Percentiles rank a stretch among this genome's conserved stretches.
Conservation (phyloP, 2,113 vertebrate genomes). For the Coptodon bakossiorum region DNA sequence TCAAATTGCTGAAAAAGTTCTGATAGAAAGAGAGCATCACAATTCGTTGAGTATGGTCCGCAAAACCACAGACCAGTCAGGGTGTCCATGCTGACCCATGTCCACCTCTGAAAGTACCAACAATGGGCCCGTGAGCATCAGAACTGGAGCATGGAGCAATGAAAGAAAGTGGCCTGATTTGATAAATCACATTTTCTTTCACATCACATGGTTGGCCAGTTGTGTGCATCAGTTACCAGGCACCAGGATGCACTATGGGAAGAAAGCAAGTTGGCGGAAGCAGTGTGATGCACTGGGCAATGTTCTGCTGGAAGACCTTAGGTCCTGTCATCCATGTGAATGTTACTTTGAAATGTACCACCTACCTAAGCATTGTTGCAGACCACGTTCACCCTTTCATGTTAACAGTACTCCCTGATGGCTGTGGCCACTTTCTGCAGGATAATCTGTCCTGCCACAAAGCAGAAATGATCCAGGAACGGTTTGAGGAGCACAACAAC, state of each 20-base stretch:
- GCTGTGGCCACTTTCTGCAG: not conserved
- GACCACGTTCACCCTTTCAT: not conserved
- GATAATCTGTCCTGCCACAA: not conserved
- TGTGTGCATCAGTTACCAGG: not conserved
- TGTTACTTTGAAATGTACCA: not conserved
- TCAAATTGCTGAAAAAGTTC: not conserved
- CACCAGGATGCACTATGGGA: not conserved
- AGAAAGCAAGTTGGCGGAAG: accelerated
- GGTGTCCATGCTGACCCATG: not conserved
- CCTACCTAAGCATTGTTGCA: not conserved
- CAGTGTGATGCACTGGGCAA: not conserved
- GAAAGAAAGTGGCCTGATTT: not conserved
- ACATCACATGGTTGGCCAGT: not conserved
- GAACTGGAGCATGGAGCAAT: not conserved
- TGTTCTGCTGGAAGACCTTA: not conserved
- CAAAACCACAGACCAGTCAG: not conserved
- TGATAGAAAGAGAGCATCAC: not conserved
- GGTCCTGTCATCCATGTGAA: not conserved
- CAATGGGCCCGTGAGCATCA: not conserved
- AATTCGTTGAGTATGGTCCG: not conserved
- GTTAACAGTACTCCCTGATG: not conserved
- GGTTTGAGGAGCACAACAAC: not conserved
- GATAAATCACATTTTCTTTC: not conserved
- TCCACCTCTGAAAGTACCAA: not conserved
- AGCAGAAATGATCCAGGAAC: not conserved